A percentile compares a stretch with the other conserved stretches of the same genome.
phyloP scores from a whole-genome alignment of 2,797 vertebrate genomes.

The Morelia viridis region DNA sequence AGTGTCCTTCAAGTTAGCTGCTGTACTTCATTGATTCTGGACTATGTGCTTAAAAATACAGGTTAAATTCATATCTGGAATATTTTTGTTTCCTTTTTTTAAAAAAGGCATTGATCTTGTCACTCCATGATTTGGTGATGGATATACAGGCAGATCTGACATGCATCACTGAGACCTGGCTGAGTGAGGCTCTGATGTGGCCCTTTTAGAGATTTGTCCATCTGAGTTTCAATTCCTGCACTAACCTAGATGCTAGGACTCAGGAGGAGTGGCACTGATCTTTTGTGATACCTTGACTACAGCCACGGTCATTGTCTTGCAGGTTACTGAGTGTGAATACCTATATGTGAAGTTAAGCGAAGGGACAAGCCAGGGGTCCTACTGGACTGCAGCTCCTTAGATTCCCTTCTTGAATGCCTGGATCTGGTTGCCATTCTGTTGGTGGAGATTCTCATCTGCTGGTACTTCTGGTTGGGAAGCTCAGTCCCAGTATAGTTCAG shows the following conservation, averaged over 20 bases:
- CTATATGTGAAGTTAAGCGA: no score
- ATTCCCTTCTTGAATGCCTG: not conserved
- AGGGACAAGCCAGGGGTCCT: not conserved
- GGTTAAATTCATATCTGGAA: not conserved
- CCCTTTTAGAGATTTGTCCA: not conserved
- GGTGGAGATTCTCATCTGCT: no score
- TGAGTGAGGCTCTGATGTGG: not conserved
- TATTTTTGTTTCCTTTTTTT: not conserved
- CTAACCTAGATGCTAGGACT: not conserved
- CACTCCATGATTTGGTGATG: not conserved
- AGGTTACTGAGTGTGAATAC: no score
- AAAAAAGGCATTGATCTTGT: not conserved
- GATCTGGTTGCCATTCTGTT: no score
- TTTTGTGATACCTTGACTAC: not conserved
- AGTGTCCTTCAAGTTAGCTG: slow-evolving; percentile 33
- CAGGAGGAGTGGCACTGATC: not conserved
- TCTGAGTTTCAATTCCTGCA: not conserved
- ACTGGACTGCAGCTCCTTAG: not conserved
- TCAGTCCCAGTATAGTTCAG: no score
- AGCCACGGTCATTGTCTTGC: not conserved
- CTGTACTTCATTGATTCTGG: not conserved
- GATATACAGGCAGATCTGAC: not conserved
- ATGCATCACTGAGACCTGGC: not conserved
- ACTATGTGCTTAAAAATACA: slow-evolving; percentile 5
- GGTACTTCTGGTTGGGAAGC: no score